These are phyloP conservation scores for Argynnis bischoffii DNA, from an alignment of 2,888 invertebrate genomes.

Conservation along the genomic window DNA sequence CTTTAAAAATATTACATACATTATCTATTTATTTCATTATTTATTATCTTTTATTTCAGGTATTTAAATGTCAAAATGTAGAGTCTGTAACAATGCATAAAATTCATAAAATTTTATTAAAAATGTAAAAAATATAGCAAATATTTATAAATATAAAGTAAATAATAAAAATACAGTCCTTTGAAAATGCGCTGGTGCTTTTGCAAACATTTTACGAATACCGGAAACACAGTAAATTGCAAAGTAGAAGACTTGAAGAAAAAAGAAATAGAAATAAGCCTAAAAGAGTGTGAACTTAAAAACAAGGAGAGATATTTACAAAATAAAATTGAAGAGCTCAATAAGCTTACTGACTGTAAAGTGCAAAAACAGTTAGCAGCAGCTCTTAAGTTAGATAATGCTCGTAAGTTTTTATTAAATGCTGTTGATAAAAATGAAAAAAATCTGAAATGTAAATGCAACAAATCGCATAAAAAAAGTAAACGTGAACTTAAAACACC, in stretches of 20 bases:
- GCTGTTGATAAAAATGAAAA: conserved; percentile 39
- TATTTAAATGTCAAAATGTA: no score
- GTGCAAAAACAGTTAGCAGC: conserved; percentile 46
- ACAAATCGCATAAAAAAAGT: conserved; percentile 14
- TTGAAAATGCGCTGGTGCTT: conserved; percentile 28
- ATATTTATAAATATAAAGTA: conserved; percentile 19
- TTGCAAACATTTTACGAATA: conserved; percentile 11
- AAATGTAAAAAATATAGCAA: conserved; percentile 11
- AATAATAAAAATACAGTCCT: conserved; percentile 38
- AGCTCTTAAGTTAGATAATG: conserved; percentile 47
- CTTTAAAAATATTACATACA: no score
- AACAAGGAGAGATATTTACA: conserved; percentile 45
- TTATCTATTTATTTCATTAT: no score
- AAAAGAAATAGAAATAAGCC: conserved; percentile 31
- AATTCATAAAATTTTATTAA: neutral
- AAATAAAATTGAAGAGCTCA: conserved; percentile 39
- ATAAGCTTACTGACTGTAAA: conserved; percentile 35
- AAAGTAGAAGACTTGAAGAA: conserved; percentile 23
- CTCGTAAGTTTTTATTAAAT: conserved; percentile 46
- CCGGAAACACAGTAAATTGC: neutral
- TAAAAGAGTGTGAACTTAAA: conserved; percentile 26
- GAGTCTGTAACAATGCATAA: neutral
- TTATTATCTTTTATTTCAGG: no score
- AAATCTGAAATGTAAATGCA: conserved; percentile 23
- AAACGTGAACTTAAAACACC: neutral